Evolutionary conservation across 1,140 invertebrate genomes (phyloP).

Genomic region (Rhynchophorus ferrugineus): DNA sequence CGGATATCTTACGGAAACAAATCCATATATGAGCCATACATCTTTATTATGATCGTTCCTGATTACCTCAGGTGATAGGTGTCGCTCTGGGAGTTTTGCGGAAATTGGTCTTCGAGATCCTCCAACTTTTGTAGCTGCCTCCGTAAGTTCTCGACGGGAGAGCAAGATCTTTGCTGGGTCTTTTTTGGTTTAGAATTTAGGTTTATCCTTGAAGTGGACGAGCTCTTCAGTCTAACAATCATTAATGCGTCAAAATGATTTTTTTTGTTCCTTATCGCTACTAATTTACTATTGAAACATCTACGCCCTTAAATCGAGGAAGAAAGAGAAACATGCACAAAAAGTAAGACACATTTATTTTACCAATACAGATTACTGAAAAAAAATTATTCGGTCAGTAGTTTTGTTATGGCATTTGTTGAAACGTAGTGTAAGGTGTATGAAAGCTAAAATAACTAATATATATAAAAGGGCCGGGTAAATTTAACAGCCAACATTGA

Average conservation of each 20-base stretch:
- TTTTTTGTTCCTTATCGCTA: too few species aligned
- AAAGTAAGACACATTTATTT: background rate
- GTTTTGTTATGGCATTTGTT: too few species aligned
- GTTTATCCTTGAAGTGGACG: constrained; percentile 53
- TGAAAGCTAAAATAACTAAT: too few species aligned
- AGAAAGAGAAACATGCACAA: too few species aligned
- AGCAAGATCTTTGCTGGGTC: constrained; percentile 45
- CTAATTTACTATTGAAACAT: too few species aligned
- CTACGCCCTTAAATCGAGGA: too few species aligned
- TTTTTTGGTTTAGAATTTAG: constrained; percentile 26
- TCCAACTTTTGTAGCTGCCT: constrained; percentile 70
- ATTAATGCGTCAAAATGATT: too few species aligned
- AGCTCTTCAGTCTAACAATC: constrained; percentile 53
- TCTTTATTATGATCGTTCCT: too few species aligned
- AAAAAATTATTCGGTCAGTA: too few species aligned
- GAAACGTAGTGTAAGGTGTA: too few species aligned
- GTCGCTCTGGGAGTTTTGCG: constrained; percentile 51
- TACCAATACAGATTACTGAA: background rate
- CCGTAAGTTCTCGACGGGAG: constrained; percentile 65
- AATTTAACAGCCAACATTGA: background rate
- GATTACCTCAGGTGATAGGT: constrained; percentile 63
- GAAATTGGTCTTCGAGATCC: constrained; percentile 70
- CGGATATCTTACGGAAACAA: constrained; percentile 29
- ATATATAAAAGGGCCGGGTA: too few species aligned
- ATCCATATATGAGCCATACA: too few species aligned